Conservation (phyloP, 2,888 invertebrate species). For the Falcaria lacertinaria region DNA sequence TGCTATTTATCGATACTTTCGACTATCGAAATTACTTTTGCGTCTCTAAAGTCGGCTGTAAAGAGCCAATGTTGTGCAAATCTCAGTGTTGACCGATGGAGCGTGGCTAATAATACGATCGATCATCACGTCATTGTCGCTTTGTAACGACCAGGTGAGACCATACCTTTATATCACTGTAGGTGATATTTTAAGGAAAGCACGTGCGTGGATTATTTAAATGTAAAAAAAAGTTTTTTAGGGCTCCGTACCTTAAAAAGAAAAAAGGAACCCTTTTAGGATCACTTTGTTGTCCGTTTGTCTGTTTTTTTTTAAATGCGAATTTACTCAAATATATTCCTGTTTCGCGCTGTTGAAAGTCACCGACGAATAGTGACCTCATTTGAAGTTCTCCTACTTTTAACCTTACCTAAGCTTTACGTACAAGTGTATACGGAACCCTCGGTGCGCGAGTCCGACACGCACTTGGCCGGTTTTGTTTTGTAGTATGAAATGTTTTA, state of each 20-base stretch:
- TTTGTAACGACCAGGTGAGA: conserved; percentile 26
- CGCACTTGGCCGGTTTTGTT: too few species aligned
- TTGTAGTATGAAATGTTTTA: too few species aligned
- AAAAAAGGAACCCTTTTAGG: neutral
- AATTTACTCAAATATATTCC: too few species aligned
- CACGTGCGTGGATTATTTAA: neutral
- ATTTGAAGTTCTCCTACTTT: too few species aligned
- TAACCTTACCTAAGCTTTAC: too few species aligned
- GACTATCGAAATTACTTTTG: conserved; percentile 7
- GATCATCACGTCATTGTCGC: conserved; percentile 50
- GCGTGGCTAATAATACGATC: conserved; percentile 70
- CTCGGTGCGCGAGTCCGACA: too few species aligned
- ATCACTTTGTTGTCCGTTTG: too few species aligned
- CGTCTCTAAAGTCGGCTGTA: conserved; percentile 22
- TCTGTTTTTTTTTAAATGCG: too few species aligned
- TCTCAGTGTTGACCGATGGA: conserved; percentile 63
- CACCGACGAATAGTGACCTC: too few species aligned
- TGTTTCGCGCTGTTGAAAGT: too few species aligned
- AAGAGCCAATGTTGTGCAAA: conserved; percentile 55
- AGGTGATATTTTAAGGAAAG: conserved; percentile 5
- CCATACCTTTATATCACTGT: conserved; percentile 46
- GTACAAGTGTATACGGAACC: too few species aligned
- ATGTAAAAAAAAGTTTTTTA: neutral
- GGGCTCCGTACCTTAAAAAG: neutral
- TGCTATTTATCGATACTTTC: conserved; percentile 8